A percentile compares a stretch with the other conserved stretches of the same genome.
Conservation (phyloP, 2,888 invertebrate species). For the Tryphoninae sp. region DNA sequence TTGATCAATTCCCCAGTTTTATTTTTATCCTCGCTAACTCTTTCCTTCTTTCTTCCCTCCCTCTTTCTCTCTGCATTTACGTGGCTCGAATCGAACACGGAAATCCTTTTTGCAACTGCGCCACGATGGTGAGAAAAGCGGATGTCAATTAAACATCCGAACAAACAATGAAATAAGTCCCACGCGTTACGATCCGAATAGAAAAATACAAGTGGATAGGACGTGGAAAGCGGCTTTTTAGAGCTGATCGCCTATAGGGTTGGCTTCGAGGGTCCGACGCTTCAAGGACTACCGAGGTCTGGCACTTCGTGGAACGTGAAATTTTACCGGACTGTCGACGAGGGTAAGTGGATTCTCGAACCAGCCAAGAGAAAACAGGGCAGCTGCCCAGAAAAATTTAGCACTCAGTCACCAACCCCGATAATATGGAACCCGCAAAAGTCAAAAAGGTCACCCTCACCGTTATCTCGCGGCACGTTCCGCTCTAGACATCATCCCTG, state of each 20-base stretch:
- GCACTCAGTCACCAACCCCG: neutral
- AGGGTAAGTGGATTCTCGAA: conserved; percentile 43
- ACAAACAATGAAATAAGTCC: conserved; percentile 32
- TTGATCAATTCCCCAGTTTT: conserved; percentile 30
- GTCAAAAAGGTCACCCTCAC: conserved; percentile 1
- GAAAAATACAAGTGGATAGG: conserved; percentile 17
- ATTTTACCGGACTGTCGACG: conserved; percentile 40
- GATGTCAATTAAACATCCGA: conserved; percentile 47
- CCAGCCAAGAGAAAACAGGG: neutral
- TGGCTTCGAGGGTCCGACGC: conserved; percentile 3
- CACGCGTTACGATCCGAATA: conserved; percentile 8
- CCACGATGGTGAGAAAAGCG: conserved; percentile 11
- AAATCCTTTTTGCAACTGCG: conserved; percentile 43
- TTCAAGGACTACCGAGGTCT: neutral
- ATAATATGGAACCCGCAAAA: neutral
- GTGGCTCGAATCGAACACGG: conserved; percentile 15
- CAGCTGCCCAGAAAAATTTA: conserved; percentile 15
- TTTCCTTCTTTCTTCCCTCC: neutral
- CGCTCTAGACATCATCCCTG: neutral
- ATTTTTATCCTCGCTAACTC: too few relatives aligned
- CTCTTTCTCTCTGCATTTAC: conserved; percentile 9
- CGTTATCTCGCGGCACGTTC: neutral
- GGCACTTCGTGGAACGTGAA: neutral
- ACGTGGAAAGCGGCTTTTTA: neutral
- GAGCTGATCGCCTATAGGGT: too few relatives aligned